phyloP scores from a whole-genome alignment of 2,888 invertebrate genomes.

The Sisyra nigra region DNA sequence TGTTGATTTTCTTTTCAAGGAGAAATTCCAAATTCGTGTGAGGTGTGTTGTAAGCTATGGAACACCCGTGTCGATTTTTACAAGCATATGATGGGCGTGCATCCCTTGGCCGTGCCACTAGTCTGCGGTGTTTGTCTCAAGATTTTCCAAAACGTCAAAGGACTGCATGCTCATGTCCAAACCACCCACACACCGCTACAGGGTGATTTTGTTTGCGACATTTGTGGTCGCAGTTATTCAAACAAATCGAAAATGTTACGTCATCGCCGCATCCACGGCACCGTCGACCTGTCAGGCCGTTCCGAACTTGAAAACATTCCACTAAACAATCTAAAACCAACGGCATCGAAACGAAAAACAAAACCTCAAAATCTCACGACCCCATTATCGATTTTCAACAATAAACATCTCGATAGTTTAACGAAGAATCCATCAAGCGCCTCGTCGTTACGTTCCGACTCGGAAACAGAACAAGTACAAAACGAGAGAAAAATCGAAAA shows the following conservation, averaged over 20 bases:
- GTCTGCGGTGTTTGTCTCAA: constrained; percentile 32
- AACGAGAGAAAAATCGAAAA: neutral
- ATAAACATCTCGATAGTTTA: too few relatives aligned
- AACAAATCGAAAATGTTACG: constrained; percentile 33
- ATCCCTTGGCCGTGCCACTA: constrained; percentile 29
- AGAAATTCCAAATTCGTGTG: constrained; percentile 23
- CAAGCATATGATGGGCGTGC: constrained; percentile 34
- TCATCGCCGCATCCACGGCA: constrained; percentile 29
- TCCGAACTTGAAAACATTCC: too few relatives aligned
- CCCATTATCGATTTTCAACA: too few relatives aligned
- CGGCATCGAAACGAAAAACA: too few relatives aligned
- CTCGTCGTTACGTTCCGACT: neutral
- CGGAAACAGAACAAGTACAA: neutral
- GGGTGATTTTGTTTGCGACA: constrained; percentile 30
- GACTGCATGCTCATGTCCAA: constrained; percentile 26
- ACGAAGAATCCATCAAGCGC: too few relatives aligned
- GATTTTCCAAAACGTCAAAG: constrained; percentile 27
- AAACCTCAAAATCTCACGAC: too few relatives aligned
- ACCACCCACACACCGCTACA: constrained; percentile 28
- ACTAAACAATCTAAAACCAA: too few relatives aligned
- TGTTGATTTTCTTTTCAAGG: constrained; percentile 3
- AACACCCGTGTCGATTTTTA: constrained; percentile 32
- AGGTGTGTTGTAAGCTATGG: constrained; percentile 33
- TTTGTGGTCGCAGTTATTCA: constrained; percentile 31
- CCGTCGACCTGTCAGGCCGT: constrained; percentile 9